phyloP scores from a whole-genome alignment of 2,113 vertebrate species.

The Chinchilla lanigera region DNA sequence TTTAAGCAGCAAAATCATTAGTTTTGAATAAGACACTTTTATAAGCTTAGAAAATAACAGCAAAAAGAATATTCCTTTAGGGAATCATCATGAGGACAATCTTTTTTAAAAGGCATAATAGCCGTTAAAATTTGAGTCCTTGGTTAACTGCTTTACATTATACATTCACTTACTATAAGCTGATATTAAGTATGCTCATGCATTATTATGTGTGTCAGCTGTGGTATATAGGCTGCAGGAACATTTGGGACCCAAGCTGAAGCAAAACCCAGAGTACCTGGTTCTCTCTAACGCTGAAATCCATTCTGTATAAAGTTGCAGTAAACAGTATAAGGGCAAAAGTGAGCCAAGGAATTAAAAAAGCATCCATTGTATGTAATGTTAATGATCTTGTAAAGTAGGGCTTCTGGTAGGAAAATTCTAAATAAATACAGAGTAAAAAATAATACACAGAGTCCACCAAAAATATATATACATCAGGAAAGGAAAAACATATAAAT shows the following conservation, averaged over 20 bases:
- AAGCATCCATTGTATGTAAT: not conserved
- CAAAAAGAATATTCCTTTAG: constrained; percentile 38
- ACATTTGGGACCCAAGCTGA: not conserved
- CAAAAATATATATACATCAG: not conserved
- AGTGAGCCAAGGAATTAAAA: constrained; percentile 5
- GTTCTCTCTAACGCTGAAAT: not conserved
- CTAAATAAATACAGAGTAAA: not conserved
- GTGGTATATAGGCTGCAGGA: not conserved
- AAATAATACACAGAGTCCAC: too few species aligned
- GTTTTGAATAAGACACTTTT: constrained; percentile 56
- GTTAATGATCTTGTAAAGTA: constrained; percentile 21
- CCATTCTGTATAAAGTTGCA: not conserved
- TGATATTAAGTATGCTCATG: not conserved
- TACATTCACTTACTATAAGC: not conserved
- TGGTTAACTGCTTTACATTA: not conserved
- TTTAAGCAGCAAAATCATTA: constrained; percentile 48
- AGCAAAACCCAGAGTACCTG: not conserved
- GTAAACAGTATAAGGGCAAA: not conserved
- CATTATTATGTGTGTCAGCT: not conserved
- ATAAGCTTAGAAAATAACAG: not conserved
- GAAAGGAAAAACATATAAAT: not conserved
- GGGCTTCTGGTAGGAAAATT: not conserved
- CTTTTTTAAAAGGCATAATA: not conserved
- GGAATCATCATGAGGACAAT: not conserved
- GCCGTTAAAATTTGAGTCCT: constrained; percentile 25